Conservation (phyloP, 37 sponge, comb jelly and placozoan genomes). For the Bolinopsis microptera region DNA sequence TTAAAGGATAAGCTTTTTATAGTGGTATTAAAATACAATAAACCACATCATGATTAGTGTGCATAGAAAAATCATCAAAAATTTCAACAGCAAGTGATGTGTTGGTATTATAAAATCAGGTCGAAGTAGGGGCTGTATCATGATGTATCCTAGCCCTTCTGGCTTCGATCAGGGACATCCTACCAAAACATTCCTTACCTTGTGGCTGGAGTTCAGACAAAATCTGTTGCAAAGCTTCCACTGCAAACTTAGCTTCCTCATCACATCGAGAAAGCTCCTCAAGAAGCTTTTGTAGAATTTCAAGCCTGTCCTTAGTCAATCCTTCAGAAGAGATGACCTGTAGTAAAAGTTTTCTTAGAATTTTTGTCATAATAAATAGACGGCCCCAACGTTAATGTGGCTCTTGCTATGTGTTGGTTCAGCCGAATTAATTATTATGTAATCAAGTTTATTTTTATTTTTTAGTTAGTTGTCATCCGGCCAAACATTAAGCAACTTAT, state of each 20-base stretch:
- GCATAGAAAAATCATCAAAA: background rate
- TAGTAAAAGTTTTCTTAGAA: background rate
- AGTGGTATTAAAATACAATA: too few relatives aligned
- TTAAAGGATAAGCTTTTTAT: too few relatives aligned
- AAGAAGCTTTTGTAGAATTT: background rate
- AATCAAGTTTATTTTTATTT: too few relatives aligned
- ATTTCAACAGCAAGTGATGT: background rate
- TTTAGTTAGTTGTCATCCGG: too few relatives aligned
- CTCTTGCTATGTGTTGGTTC: too few relatives aligned
- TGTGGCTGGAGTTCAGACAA: constrained; percentile 43
- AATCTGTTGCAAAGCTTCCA: constrained; percentile 22
- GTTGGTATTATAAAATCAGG: too few relatives aligned
- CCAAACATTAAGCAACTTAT: too few relatives aligned
- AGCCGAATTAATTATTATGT: too few relatives aligned
- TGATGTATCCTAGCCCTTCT: too few relatives aligned
- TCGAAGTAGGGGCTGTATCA: too few relatives aligned
- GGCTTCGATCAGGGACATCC: too few relatives aligned
- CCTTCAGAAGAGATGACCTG: constrained; percentile 61
- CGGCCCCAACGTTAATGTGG: too few relatives aligned
- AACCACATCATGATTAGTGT: background rate
- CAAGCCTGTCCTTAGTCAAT: background rate
- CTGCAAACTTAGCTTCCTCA: constrained; percentile 53
- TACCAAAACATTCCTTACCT: background rate
- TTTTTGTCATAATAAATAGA: background rate
- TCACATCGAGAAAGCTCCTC: constrained; percentile 30